A percentile compares a stretch with the other conserved stretches of the same genome.
Conservation (phyloP, 2,113 vertebrate genomes). For the Chloropsis cyanopogon region DNA sequence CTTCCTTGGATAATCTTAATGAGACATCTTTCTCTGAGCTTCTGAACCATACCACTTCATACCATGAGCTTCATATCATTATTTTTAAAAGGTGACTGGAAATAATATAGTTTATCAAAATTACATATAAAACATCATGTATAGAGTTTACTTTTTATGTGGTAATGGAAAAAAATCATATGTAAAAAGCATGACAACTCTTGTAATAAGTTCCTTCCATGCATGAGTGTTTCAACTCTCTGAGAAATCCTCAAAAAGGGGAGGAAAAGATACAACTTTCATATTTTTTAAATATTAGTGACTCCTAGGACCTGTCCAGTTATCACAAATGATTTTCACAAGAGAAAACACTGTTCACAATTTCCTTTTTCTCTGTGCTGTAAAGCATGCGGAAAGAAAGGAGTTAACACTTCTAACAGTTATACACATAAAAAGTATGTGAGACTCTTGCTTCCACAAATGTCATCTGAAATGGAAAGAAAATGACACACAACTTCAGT, state of each 20-base stretch:
- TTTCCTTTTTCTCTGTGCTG: not conserved
- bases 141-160: not conserved
- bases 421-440: not conserved
- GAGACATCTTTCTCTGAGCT: not conserved
- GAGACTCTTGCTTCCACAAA: not conserved
- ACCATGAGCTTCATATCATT: not conserved
- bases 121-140: not conserved
- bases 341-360: not conserved
- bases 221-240: not conserved
- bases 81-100: not conserved
- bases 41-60: not conserved
- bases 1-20: not conserved
- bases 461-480: constrained; percentile 27
- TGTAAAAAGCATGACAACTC: not conserved
- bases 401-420: not conserved
- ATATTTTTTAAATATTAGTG: not conserved
- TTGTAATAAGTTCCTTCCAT: not conserved
- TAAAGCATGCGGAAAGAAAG: not conserved
- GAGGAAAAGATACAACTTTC: not conserved
- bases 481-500: constrained; percentile 14
- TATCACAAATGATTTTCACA: not conserved
- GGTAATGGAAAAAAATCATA: not conserved
- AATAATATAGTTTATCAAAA: not conserved
- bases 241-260: not conserved
- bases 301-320: not conserved